Evolutionary conservation across 1,140 invertebrate species (phyloP).

Genomic region (Trachelipus rathkii): DNA sequence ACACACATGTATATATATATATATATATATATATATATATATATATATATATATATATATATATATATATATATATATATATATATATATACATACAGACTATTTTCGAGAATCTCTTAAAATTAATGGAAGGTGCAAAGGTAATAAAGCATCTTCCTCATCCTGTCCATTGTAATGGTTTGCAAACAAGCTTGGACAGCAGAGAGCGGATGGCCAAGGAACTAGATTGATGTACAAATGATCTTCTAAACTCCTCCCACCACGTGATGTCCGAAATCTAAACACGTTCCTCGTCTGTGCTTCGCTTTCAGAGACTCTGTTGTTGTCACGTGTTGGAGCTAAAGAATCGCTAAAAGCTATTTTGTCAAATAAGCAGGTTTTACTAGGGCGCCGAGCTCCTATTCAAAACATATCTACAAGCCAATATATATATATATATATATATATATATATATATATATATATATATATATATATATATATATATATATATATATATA

Average conservation of each 20-base stretch:
- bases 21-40: conserved; percentile 1
- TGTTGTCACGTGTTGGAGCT: too few relatives aligned
- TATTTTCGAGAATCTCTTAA: too few relatives aligned
- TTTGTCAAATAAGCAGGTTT: not conserved
- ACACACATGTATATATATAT: not conserved
- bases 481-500: not conserved
- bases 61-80: not conserved
- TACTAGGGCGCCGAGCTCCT: too few relatives aligned
- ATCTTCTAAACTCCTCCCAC: too few relatives aligned
- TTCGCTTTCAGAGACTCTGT: too few relatives aligned
- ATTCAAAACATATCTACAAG: too few relatives aligned
- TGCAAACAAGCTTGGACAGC: too few relatives aligned
- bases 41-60: conserved; percentile 1
- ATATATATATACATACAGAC: not conserved
- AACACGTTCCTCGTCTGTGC: too few relatives aligned
- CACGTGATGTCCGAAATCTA: too few relatives aligned
- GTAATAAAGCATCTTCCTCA: not conserved
- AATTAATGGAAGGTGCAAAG: too few relatives aligned
- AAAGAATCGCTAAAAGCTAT: not conserved
- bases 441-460: conserved; percentile 5
- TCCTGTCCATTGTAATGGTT: not conserved
- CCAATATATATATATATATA: conserved; percentile 11
- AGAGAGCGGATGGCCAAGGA: too few relatives aligned
- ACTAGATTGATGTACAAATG: too few relatives aligned
- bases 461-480: not conserved